Base-by-base conservation (phyloP, 1,140 invertebrate species). In the Drosophila simulans region DNA sequence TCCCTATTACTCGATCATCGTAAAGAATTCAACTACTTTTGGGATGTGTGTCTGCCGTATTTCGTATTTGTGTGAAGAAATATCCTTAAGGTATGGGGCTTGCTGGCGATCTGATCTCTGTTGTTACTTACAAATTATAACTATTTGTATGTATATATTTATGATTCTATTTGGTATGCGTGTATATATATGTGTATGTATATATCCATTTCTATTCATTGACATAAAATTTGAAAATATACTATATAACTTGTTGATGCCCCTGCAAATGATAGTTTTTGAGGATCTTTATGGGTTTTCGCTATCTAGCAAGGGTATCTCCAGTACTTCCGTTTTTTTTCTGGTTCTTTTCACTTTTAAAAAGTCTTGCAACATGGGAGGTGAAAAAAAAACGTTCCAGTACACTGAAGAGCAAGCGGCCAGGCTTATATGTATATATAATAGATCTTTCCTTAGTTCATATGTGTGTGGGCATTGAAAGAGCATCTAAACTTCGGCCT, bases 401-500 rank as follows among this genome's bases (percentile, higher is more conserved):
- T 51, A 40, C 12, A 25, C 60, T 63, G 20, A 63, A 57, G 58
- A 52, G 58, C 59, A 56, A 45, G 52, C 45, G 45, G 13, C 42
- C 65, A 68, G 66, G 66, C 66, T 56, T 70, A 34, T 46, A 62
- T 35, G 40, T 70, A 34, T 62, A 31, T 58, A 71, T 49, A 48
- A 48, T 70, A 45, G 42, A 49, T 31, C 8, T 51, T 62, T 72
- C 7, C 45, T 55, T 71, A 11, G 22, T 31, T 54, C 17, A 12
- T 52, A 12, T 65, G 10, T 52, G 46, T 52, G 34, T 65, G 12
- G 49, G 58, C 43, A 22, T 69, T 51, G 55, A 64, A 43, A 70
- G 79, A 83, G 80, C 76, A 84, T 76, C 66, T 64, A 55, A 57
- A 37, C 81, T 80, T 85, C 81, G 81, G 81, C 82, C 82, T 85